phyloP scores from a whole-genome alignment of 1,140 invertebrate genomes.

The Adelges cooleyi region DNA sequence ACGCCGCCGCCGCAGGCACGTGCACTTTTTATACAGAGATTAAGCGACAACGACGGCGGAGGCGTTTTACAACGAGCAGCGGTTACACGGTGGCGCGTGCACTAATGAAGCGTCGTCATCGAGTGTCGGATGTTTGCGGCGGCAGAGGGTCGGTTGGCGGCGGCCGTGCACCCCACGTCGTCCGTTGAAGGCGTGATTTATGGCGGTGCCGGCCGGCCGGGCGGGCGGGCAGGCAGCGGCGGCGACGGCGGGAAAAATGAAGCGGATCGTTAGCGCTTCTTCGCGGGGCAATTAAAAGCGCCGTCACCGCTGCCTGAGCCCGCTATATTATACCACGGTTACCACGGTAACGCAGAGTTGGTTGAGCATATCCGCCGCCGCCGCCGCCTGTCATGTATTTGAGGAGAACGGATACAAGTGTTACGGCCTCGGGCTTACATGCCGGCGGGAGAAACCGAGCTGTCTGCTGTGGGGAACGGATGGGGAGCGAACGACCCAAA shows the following conservation, averaged over 20 bases:
- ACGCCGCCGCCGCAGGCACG: not conserved
- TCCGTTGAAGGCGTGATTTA: constrained; percentile 13
- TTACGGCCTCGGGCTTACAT: not conserved
- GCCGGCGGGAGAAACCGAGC: not conserved
- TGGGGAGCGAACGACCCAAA: not conserved
- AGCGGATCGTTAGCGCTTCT: constrained; percentile 27
- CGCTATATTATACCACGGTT: not conserved
- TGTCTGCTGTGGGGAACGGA: not conserved
- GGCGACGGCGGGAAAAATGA: constrained; percentile 21
- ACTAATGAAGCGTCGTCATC: constrained; percentile 29
- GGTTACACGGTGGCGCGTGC: not conserved
- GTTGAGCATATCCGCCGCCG: too few relatives aligned
- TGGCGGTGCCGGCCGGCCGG: not conserved
- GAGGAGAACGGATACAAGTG: not conserved
- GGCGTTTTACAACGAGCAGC: not conserved
- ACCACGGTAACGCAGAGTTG: constrained; percentile 22
- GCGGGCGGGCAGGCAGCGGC: not conserved
- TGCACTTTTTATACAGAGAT: constrained; percentile 21
- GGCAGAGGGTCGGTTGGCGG: not conserved
- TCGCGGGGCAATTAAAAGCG: constrained; percentile 28
- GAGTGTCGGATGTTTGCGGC: constrained; percentile 24
- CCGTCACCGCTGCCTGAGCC: not conserved
- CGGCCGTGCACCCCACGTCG: not conserved
- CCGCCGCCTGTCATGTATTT: not conserved
- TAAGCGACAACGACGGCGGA: not conserved